Evolutionary conservation across 2,113 vertebrate genomes (phyloP).

Genomic region (Cyprinodon brontotheroides): DNA sequence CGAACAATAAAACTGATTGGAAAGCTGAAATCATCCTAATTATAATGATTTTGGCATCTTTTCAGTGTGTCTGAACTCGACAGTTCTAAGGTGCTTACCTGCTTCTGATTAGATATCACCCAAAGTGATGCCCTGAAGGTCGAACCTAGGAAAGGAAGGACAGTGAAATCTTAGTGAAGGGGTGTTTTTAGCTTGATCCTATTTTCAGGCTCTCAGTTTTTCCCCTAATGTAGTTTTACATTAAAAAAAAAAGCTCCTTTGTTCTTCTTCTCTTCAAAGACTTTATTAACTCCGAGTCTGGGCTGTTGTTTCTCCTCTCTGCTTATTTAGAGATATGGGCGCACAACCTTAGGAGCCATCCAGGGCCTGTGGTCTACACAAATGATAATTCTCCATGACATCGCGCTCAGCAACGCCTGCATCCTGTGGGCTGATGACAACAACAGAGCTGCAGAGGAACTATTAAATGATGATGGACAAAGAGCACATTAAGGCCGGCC

Average conservation of each 20-base stretch:
- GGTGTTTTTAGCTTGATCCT: not conserved
- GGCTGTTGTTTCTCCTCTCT: constrained; percentile 25
- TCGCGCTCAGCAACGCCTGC: constrained; percentile 51
- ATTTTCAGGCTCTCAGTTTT: constrained; percentile 10
- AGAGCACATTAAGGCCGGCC: constrained; percentile 39
- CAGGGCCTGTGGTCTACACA: constrained; percentile 47
- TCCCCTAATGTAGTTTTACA: constrained; percentile 33
- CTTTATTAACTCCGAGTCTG: constrained; percentile 58
- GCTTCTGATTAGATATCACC: constrained; percentile 61
- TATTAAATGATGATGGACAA: constrained; percentile 55
- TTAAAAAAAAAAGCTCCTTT: constrained; percentile 20
- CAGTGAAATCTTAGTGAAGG: constrained; percentile 9
- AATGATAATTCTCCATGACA: constrained; percentile 70
- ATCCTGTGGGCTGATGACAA: constrained; percentile 71
- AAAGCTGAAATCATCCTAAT: not conserved
- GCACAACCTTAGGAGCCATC: constrained; percentile 41
- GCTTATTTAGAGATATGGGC: constrained; percentile 32
- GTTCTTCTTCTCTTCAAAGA: constrained; percentile 39
- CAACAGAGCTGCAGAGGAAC: constrained; percentile 47
- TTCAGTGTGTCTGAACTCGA: not conserved
- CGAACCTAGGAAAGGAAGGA: constrained; percentile 56
- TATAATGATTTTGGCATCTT: not conserved
- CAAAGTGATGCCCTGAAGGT: constrained; percentile 48
- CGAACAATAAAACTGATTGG: not conserved
- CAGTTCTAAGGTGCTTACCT: constrained; percentile 58